Evolutionary conservation across 1,140 invertebrate species (phyloP), one percentile per base, ranked within the genome.

Genomic region (Anthonomus grandis): DNA sequence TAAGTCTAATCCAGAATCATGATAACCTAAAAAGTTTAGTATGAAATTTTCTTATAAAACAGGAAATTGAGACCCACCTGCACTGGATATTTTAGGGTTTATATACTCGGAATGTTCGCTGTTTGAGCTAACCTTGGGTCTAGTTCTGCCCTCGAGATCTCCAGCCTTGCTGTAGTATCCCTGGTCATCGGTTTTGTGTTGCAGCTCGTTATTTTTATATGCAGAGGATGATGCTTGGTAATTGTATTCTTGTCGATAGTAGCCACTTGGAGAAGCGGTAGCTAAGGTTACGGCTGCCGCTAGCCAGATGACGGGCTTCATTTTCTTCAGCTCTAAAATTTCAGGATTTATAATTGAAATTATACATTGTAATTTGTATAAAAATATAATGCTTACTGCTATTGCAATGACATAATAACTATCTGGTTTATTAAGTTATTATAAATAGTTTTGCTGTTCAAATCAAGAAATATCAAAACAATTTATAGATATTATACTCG

Each of bases 141-240:
- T 56, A 1, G 44, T 42, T 25, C 60, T 18, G 3, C 69, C 66
- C 27, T 64, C 65, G 13, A 72, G 52, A 45, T 73, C 71, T 21
- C 71, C 71, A 44, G 66, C 65, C 62, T 68, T 69, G 12, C 61
- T 63, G 44, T 70, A 70, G 47, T 60, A 72, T 31, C 62, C 70
- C 57, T 70, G 64, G 52, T 73, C 70, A 15, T 71, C 66, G 13
- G 70, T 68, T 55, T 69, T 65, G 22, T 67, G 66, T 59, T 73
- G 66, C 13, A 73, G 38, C 58, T 73, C 69, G 53, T 72, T 71
- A 42, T 73, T 71, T 49, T 65, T 68, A 44, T 62, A 73, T 0
- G 69, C 66, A 1, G 69, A 65, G 18, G 69, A 61, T 8, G 70
- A 70, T 12, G 64, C 69, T 42, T 65, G 64, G 58, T 71, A 72